phyloP scores from a whole-genome alignment of 2,797 vertebrate genomes.

The Onychomys arenicola region DNA sequence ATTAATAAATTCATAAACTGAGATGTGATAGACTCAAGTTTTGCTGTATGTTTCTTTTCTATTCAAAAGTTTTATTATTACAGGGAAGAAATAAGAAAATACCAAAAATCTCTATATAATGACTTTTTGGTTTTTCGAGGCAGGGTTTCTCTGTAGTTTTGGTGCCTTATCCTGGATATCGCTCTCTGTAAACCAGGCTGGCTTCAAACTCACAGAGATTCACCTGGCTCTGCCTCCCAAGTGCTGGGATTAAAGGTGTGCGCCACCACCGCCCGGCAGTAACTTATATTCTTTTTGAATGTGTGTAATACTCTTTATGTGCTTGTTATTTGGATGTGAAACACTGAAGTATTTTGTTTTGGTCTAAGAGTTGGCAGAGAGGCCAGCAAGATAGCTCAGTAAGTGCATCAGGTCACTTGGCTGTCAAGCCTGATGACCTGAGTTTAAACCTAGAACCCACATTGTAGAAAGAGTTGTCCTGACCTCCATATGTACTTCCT shows the following conservation, averaged over 20 bases:
- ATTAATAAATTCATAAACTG: constrained; percentile 2
- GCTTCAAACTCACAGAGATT: no score
- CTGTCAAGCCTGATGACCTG: no score
- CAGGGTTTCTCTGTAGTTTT: no score
- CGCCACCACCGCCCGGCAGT: no score
- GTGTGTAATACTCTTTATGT: not conserved
- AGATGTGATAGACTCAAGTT: not conserved
- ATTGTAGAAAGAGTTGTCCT: not conserved
- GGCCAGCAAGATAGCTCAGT: no score
- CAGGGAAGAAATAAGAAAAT: not conserved
- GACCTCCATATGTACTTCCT: not conserved
- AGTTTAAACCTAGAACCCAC: not conserved
- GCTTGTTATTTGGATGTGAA: not conserved
- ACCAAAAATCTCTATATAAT: not conserved
- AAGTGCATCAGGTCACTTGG: not conserved
- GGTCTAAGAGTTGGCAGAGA: not conserved
- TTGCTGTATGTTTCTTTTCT: not conserved
- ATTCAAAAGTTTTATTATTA: not conserved
- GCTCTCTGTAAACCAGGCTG: no score
- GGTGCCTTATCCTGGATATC: no score
- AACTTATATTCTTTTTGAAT: not conserved
- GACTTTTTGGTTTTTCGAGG: not conserved
- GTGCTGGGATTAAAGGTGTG: no score
- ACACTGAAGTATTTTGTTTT: not conserved
- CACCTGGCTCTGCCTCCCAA: no score